phyloP scores from a whole-genome alignment of 1,140 invertebrate genomes.

The Aricia agestis region DNA sequence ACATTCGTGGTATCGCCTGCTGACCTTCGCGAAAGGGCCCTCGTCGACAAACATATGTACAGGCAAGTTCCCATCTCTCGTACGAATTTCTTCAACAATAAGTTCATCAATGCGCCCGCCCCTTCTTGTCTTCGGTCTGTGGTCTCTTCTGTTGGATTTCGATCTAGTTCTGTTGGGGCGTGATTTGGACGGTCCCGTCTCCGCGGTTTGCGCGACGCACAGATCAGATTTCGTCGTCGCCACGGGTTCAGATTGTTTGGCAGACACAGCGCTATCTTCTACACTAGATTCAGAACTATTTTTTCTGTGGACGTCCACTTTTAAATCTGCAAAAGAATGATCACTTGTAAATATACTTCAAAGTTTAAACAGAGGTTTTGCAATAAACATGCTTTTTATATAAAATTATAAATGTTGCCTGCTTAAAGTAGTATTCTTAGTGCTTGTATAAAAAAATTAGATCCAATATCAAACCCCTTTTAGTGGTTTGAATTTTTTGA shows the following conservation, averaged over 20 bases:
- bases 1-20: conserved; percentile 58
- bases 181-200: conserved; percentile 51
- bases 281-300: conserved; percentile 91
- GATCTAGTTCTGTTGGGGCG: conserved; percentile 53
- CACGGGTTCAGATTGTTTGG: conserved; percentile 47
- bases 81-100: conserved; percentile 59
- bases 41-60: conserved; percentile 61
- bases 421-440: too few species aligned
- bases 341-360: neutral
- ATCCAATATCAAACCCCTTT: too few species aligned
- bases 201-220: conserved; percentile 48
- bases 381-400: too few species aligned
- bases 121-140: conserved; percentile 47
- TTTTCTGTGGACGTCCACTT: conserved; percentile 94
- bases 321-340: conserved; percentile 81
- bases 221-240: conserved; percentile 61
- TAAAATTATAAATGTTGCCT: too few species aligned
- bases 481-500: too few species aligned
- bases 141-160: conserved; percentile 57
- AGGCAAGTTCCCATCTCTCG: conserved; percentile 56
- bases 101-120: conserved; percentile 61
- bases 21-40: conserved; percentile 61
- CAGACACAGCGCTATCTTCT: conserved; percentile 59
- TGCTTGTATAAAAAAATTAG: too few species aligned
- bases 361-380: neutral